Conservation (phyloP, 1,140 invertebrate genomes). For the Linepithema humile region DNA sequence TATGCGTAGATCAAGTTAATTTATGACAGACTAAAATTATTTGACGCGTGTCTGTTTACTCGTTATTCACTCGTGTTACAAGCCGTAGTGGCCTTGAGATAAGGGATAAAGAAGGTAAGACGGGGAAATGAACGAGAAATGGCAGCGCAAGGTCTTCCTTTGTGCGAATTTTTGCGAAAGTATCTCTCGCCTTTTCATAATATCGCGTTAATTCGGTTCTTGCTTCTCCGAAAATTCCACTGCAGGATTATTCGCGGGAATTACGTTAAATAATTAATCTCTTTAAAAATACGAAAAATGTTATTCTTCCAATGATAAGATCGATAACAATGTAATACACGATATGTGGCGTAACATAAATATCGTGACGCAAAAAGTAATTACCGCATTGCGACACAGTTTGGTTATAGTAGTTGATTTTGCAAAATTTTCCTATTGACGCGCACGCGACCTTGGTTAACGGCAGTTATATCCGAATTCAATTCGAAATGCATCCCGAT, state of each 20-base stretch:
- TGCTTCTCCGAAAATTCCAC: not conserved
- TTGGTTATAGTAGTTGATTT: not conserved
- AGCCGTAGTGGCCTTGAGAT: not conserved
- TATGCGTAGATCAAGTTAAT: not conserved
- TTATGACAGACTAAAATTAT: not conserved
- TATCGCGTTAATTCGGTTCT: not conserved
- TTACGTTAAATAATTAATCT: not conserved
- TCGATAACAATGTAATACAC: too few relatives aligned
- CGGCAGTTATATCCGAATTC: not conserved
- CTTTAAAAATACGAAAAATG: not conserved
- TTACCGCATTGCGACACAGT: not conserved
- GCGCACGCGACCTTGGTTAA: not conserved
- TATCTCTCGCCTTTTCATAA: not conserved
- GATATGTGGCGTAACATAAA: not conserved
- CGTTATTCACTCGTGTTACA: not conserved
- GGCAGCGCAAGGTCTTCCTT: not conserved
- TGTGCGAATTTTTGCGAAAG: constrained; percentile 11
- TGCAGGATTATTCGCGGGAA: not conserved
- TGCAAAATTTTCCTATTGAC: constrained; percentile 10
- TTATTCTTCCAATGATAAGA: not conserved
- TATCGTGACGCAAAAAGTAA: not conserved
- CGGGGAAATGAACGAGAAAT: not conserved
- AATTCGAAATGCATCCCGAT: not conserved
- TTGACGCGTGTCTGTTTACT: not conserved
- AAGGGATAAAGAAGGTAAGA: not conserved